Base-by-base conservation (phyloP, 2,797 vertebrate genomes). In the Enteromius mattozi region DNA sequence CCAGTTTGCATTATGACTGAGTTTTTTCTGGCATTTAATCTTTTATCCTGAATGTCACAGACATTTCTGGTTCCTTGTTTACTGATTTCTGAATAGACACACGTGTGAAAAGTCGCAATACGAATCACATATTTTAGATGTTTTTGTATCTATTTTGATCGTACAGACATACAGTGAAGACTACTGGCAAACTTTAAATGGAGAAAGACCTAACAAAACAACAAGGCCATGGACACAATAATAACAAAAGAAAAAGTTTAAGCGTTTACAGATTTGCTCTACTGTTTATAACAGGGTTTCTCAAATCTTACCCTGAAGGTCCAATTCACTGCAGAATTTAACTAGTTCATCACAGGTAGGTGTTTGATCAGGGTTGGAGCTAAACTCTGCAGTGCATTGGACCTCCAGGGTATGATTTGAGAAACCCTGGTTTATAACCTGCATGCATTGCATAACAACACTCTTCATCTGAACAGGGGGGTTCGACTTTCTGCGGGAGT, bases 401-500 rank as follows among this genome's bases (percentile, higher is more conserved):
- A 45, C 42, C 42, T 45, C 42, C 10, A 45, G 42, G 2, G 42
- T 45, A 45, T 45, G 10, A 45, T 45, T 45, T 45, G 42, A 45
- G 42, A 45, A 45, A 45, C 33, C 33, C 33, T 33, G 33, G 33
- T 45, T 3, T 45, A 19, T 37, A 74, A 19, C 4, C 21, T 51
- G 47, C 45, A 12, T 63, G 56, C 3, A 24, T 16, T 40, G 24
- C 16, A 6, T 83, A 4, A 61, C 13, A 49, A 30, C 30, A 0
- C 24, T 70, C 17, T 56, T 49, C 6, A 1, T 71, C 56, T 80
- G 80, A 93, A 24, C 91, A 99, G 98, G 97, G 90, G 95, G 96
- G 63, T 96, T 98, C 84, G 98, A 99, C 94, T 99, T 99, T 93
- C 93, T 99, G 86, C 93, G 98, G 80, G 98, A 99, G 91, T 95